These are phyloP conservation scores for Gasterosteus aculeatus DNA, from an alignment of 2,113 vertebrate species.

Conservation along the genomic window DNA sequence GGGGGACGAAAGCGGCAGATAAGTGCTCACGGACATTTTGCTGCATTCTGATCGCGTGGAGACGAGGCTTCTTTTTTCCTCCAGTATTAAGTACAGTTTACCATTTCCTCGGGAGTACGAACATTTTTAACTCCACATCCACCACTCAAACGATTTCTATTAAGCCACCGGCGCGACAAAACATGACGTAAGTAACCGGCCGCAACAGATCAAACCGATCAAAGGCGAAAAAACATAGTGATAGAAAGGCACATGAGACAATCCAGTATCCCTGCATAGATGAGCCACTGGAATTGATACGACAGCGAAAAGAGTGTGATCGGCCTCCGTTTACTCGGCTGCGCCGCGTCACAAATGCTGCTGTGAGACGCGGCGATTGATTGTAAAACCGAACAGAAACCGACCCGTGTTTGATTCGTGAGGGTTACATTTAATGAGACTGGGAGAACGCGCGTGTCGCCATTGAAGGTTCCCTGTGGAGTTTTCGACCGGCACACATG, in stretches of 20 bases:
- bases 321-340: neutral
- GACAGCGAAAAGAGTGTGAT: too few species aligned
- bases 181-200: neutral
- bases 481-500: neutral
- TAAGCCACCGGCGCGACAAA: neutral
- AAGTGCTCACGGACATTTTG: constrained; percentile 22
- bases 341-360: neutral
- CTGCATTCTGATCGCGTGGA: constrained; percentile 9
- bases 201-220: neutral
- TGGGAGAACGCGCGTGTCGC: neutral
- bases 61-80: neutral
- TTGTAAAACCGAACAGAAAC: neutral
- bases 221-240: neutral
- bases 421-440: neutral
- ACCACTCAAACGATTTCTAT: constrained; percentile 1
- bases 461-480: neutral
- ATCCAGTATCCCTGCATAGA: neutral
- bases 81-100: constrained; percentile 10
- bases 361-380: neutral
- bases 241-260: neutral
- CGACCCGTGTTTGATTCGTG: neutral
- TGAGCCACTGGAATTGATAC: neutral
- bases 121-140: neutral
- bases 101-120: constrained; percentile 14
- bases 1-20: constrained; percentile 26